phyloP scores from a whole-genome alignment of 92 coral and sea anemone genomes.

The Montipora capitata region DNA sequence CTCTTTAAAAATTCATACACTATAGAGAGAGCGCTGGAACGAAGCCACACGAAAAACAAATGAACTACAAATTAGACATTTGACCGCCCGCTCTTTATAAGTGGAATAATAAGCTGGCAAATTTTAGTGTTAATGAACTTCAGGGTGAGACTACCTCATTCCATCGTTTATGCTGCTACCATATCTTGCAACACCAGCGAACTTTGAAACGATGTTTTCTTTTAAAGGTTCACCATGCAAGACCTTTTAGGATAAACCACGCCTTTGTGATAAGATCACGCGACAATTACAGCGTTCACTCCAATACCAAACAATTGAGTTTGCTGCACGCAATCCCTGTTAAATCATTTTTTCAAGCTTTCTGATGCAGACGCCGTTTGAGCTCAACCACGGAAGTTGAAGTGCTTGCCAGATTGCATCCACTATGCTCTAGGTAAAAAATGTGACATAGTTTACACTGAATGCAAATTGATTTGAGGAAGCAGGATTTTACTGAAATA shows the following conservation, averaged over 20 bases:
- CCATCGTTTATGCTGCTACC: constrained; percentile 13
- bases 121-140: background rate
- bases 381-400: background rate
- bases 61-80: background rate
- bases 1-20: constrained; percentile 61
- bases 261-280: constrained; percentile 43
- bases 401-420: no score
- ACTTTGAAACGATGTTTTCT: background rate
- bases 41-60: constrained; percentile 42
- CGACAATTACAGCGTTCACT: background rate
- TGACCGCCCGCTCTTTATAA: background rate
- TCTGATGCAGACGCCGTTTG: background rate
- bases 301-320: background rate
- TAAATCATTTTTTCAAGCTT: background rate
- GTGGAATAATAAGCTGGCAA: background rate
- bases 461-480: no score
- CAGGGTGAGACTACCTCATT: background rate
- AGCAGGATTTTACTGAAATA: no score
- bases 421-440: no score
- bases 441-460: no score
- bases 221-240: background rate
- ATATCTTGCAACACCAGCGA: constrained; percentile 22
- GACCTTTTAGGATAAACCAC: constrained; percentile 11
- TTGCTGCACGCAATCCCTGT: background rate
- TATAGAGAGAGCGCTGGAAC: constrained; percentile 27